Percentiles rank a stretch among this genome's conserved stretches.
phyloP scores from a whole-genome alignment of 2,113 vertebrate species.

The Amphiprion percula region DNA sequence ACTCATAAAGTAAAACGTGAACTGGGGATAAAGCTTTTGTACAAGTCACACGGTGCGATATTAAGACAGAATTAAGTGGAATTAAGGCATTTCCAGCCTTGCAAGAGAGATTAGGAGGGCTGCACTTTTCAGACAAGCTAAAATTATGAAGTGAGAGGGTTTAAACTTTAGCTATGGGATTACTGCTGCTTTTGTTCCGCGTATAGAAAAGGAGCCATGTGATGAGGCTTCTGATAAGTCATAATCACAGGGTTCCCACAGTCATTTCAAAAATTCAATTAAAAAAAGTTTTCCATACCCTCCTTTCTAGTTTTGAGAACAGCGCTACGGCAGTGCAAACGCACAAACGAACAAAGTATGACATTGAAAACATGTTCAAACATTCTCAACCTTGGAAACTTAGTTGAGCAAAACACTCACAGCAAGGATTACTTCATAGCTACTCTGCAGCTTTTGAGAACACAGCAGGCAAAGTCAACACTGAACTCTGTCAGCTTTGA shows the following conservation, averaged over 20 bases:
- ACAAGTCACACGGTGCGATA: conserved; percentile 61
- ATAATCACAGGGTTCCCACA: conserved; percentile 69
- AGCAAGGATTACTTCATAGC: background rate
- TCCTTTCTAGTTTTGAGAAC: conserved; percentile 8
- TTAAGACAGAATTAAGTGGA: conserved; percentile 68
- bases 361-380: conserved; percentile 16
- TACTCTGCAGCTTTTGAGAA: background rate
- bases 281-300: conserved; percentile 34
- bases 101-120: conserved; percentile 59
- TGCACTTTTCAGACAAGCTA: conserved; percentile 56
- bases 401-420: background rate
- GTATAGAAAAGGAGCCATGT: conserved; percentile 48
- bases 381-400: background rate
- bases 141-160: conserved; percentile 66
- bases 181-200: conserved; percentile 69
- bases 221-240: conserved; percentile 67
- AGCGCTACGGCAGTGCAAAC: background rate
- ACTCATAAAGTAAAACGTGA: conserved; percentile 23
- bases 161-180: conserved; percentile 60
- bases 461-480: background rate
- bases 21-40: conserved; percentile 33
- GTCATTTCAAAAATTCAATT: conserved; percentile 63
- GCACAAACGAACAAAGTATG: background rate
- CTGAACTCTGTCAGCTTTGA: background rate
- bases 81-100: conserved; percentile 64